Base-by-base conservation (phyloP, 2,888 invertebrate species). In the Drosophila neotestacea region DNA sequence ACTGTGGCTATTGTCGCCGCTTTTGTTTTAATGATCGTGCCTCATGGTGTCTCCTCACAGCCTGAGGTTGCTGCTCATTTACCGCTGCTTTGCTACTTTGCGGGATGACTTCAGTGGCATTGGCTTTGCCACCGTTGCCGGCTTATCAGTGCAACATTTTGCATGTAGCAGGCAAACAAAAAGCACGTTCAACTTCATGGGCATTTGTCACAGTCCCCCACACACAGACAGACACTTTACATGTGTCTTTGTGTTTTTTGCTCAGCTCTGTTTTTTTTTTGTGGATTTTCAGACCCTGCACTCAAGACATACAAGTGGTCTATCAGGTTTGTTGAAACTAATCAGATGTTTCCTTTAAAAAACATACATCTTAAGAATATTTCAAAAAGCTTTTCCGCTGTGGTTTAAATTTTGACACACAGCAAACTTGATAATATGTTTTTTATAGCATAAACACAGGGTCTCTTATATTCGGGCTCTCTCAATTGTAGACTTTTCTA, bases 21-120 rank as follows among this genome's bases (percentile, higher is more conserved):
- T 87, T 91, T 88, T 90, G 88, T 91, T 91, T 90, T 91, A 91
- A 91, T 91, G 91, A 90, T 79, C 88, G 77, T 87, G 90, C 85
- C 79, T 65, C 60, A 77, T 72, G 77, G 71, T 78, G 68, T 72
- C 73, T 77, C 69, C 74, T 52, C 76, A 66, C n/a, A 44, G 56
- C 64, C 66, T 79, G n/a, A n/a, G n/a, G n/a, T n/a, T n/a, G 66
- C 50, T 46, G 44, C 62, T 54, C 85, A 83, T 84, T 86, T 81
- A 70, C 81, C 70, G 70, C 79, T 73, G 74, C 61, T 16, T 41
- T 51, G 50, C 32, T 16, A 13, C 28, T 39, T 36, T 13, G 39
- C 39, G 81, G 82, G 89, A 89, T 83, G 83, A 88, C 89, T 88
- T 76, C 55, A 76, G 76, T 67, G 76, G 81, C 73, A 77, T 83